Conservation (phyloP, 30 jellyfish, hydroid and myxozoan species). For the Pseudorhiza aurosa region DNA sequence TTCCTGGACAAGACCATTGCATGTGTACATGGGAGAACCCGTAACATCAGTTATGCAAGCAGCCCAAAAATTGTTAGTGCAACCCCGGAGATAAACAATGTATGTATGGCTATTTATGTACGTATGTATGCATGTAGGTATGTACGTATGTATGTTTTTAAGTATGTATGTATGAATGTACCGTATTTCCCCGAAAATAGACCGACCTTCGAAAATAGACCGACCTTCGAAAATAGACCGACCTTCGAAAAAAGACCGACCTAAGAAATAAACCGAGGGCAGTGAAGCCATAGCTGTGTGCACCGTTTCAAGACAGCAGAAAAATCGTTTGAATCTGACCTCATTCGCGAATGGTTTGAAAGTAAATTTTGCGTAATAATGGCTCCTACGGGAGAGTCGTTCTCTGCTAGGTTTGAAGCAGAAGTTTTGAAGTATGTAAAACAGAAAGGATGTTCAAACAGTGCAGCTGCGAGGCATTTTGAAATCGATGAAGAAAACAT, state of each 20-base stretch:
- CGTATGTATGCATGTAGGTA: too few species aligned
- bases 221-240: neutral
- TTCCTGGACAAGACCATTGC: too few species aligned
- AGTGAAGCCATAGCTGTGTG: slow-evolving; percentile 32
- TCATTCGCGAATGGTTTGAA: slow-evolving; percentile 11
- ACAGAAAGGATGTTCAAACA: slow-evolving; percentile 39
- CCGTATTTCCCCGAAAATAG: slow-evolving; percentile 28
- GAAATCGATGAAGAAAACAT: slow-evolving; percentile 37
- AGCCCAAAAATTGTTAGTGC: too few species aligned
- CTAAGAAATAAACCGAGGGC: slow-evolving; percentile 12
- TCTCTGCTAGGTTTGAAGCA: slow-evolving; percentile 62
- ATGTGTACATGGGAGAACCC: too few species aligned
- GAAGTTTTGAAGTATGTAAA: slow-evolving; percentile 32
- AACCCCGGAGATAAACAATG: too few species aligned
- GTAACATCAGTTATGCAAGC: too few species aligned
- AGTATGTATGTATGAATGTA: too few species aligned
- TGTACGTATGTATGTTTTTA: too few species aligned
- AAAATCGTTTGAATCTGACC: neutral
- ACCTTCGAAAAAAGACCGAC: neutral
- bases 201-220: slow-evolving; percentile 45
- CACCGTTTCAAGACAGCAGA: neutral
- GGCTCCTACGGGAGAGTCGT: slow-evolving; percentile 62
- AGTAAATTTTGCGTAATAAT: slow-evolving; percentile 7
- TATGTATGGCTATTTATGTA: too few species aligned
- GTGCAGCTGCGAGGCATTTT: slow-evolving; percentile 62